A percentile compares a stretch with the other conserved stretches of the same genome.
phyloP scores from a whole-genome alignment of 2,797 vertebrate genomes.

The Salmo trutta region DNA sequence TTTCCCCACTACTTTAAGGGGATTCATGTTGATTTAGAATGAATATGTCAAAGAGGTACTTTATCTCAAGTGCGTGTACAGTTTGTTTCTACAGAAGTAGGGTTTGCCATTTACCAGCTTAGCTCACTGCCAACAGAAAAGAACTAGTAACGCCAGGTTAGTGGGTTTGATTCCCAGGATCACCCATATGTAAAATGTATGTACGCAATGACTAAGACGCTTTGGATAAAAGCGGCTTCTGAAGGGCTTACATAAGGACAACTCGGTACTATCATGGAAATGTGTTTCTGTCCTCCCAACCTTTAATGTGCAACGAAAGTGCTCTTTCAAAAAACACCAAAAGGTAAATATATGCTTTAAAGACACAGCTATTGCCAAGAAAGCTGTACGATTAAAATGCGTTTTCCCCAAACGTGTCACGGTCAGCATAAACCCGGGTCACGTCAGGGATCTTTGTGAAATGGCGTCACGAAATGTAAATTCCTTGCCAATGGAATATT shows the following conservation, averaged over 20 bases:
- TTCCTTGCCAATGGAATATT: background rate
- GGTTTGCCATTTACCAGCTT: slow-evolving; percentile 14
- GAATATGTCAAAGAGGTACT: background rate
- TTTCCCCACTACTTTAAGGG: background rate
- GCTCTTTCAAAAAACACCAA: slow-evolving; percentile 56
- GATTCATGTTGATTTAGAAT: background rate
- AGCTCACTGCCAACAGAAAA: background rate
- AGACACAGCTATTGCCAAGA: slow-evolving; percentile 21
- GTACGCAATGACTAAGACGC: no score
- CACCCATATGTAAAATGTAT: no score
- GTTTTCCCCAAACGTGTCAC: slow-evolving; percentile 37
- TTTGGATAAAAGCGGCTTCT: no score
- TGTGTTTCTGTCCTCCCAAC: background rate
- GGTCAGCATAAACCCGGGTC: background rate
- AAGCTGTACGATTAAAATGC: slow-evolving; percentile 33
- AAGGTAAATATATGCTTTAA: slow-evolving; percentile 14
- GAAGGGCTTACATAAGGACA: slow-evolving; percentile 20
- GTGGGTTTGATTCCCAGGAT: no score
- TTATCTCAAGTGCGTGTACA: background rate
- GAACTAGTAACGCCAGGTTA: background rate
- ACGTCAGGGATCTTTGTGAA: background rate
- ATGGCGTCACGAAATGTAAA: background rate
- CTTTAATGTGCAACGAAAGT: slow-evolving; percentile 53
- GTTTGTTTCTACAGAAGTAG: background rate
- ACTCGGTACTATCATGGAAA: slow-evolving; percentile 1